A percentile compares a stretch with the other conserved stretches of the same genome.
These are phyloP conservation scores for Liolophura sinensis DNA, from an alignment of 1,140 invertebrate species.

Conservation along the genomic window DNA sequence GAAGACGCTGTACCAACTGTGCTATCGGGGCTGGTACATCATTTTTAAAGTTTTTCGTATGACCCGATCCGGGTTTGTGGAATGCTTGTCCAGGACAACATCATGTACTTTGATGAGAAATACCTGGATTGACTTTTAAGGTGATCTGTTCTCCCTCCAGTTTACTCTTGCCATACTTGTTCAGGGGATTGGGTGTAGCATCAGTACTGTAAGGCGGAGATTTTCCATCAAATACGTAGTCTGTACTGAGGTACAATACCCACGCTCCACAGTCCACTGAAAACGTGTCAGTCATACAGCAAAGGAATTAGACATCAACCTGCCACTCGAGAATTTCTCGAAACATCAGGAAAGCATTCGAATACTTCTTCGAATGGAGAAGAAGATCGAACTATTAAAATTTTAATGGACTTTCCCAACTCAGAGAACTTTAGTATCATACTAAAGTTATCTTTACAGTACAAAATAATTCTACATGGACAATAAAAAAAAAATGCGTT, in stretches of 20 bases:
- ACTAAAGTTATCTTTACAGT: too few relatives aligned
- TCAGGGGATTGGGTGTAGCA: slow-evolving; percentile 61
- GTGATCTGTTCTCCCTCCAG: slow-evolving; percentile 60
- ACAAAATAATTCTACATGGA: too few relatives aligned
- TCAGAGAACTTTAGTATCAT: too few relatives aligned
- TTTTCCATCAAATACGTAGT: slow-evolving; percentile 67
- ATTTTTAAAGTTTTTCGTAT: too few relatives aligned
- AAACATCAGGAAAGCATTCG: neutral
- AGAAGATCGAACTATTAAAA: too few relatives aligned
- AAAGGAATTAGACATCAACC: neutral
- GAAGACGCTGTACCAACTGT: too few relatives aligned
- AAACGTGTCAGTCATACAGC: slow-evolving; percentile 8
- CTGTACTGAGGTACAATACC: slow-evolving; percentile 66
- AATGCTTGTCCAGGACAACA: neutral
- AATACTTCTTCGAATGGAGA: neutral
- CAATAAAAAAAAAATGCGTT: too few relatives aligned
- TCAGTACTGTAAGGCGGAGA: slow-evolving; percentile 61
- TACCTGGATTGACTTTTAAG: slow-evolving; percentile 48
- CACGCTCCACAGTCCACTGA: slow-evolving; percentile 52
- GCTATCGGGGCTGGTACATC: too few relatives aligned
- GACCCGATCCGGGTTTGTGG: too few relatives aligned
- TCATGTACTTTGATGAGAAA: neutral
- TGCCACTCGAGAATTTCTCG: neutral
- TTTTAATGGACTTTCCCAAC: neutral
- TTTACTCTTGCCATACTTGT: slow-evolving; percentile 65